phyloP scores from a whole-genome alignment of 2,113 vertebrate species.

The Notiomystis cincta region DNA sequence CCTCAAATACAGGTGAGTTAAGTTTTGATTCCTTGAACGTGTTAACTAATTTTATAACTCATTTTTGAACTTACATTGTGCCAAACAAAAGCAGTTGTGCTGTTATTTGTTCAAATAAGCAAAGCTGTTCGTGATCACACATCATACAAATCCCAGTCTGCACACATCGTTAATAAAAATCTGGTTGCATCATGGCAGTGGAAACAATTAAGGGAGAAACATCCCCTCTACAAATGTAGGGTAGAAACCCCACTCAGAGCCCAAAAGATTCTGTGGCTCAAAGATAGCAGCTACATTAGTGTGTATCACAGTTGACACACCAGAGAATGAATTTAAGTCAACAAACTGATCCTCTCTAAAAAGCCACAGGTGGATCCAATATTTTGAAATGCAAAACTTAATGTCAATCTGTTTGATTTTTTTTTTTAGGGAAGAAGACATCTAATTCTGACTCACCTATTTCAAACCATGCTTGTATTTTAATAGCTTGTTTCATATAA shows the following conservation, averaged over 20 bases:
- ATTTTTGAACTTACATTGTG: neutral
- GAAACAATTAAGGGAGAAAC: neutral
- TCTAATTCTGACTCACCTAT: neutral
- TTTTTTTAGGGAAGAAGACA: neutral
- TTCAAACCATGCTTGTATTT: neutral
- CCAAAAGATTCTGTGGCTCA: neutral
- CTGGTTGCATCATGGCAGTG: neutral
- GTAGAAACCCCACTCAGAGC: neutral
- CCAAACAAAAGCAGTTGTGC: neutral
- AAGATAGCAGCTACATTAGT: neutral
- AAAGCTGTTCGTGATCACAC: neutral
- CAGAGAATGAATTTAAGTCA: neutral
- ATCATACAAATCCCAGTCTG: neutral
- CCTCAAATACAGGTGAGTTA: conserved; percentile 92
- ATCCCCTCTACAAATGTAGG: neutral
- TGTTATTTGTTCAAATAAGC: neutral
- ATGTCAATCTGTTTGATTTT: rapidly evolving
- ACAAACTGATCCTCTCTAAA: neutral
- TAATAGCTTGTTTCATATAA: neutral
- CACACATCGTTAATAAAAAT: neutral
- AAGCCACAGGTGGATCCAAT: neutral
- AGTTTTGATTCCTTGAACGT: neutral
- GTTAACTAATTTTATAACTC: neutral
- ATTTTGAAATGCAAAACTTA: neutral
- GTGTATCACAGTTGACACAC: neutral